Evolutionary conservation across 2,888 invertebrate species (phyloP), one percentile per base, ranked within the genome.

Genomic region (Aporophyla nigra): DNA sequence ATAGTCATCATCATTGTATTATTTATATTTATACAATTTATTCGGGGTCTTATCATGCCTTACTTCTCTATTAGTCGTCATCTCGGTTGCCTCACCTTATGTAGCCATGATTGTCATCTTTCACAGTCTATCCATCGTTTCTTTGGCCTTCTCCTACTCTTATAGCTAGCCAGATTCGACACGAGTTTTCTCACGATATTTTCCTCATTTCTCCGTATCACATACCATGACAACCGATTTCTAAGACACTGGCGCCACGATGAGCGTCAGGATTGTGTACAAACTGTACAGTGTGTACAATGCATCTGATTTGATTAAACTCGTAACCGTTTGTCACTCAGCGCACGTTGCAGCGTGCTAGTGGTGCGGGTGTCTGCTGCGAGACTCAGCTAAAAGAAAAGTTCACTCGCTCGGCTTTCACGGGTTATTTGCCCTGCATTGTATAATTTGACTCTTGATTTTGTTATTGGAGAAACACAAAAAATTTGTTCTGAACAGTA

Each of bases 351-450:
- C 5, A 19, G 1, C n/a, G 21, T 40, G 53, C 69, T 10, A 21
- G 16, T n/a, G 24, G 6, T 19, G 24, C 14, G 27, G 9, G 33
- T 51, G 19, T 14, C 9, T 5, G 40, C 16, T 71, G 24, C 58
- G 7, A 21, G 9, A 53, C 9, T 12, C 40, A 73, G 21, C 7
- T 33, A 33, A 49, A 49, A 46, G 16, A 46, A 46, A 54, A 46
- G 53, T 33, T 49, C 72, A 71, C 19, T 27, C 19, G 19, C 56
- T n/a, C 49, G 46, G n/a, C 12, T 49, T 56, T 56, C 16, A 19
- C 24, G 24, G 72, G 54, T 24, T 74, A 71, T 63, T 74, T 49
- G 49, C 24, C 12, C 7, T 49, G 40, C 27, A 16, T n/a, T 61
- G 62, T 53, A 74, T 40, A 24, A 58, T 62, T 62, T 56, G 21